A percentile compares a stretch with the other conserved stretches of the same genome.
phyloP scores from a whole-genome alignment of 2,888 invertebrate species.

The Torymus aiolomorphi region DNA sequence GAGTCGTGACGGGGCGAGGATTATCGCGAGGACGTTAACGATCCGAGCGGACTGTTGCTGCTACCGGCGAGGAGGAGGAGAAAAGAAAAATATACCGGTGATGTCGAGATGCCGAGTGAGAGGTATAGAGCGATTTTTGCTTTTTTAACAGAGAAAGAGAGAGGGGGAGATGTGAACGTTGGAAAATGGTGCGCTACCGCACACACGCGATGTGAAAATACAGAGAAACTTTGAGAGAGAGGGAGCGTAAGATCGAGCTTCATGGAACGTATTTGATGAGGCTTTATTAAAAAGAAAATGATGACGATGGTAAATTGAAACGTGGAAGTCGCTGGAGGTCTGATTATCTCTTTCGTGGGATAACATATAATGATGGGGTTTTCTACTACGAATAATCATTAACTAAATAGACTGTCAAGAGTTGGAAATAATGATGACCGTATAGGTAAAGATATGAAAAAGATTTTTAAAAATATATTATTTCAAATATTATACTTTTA shows the following conservation, averaged over 20 bases:
- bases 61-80: conserved; percentile 34
- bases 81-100: conserved; percentile 48
- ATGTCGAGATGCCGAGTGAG: conserved; percentile 54
- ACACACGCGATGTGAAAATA: too few species aligned
- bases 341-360: too few species aligned
- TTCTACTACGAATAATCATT: too few species aligned
- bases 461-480: background rate
- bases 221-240: too few species aligned
- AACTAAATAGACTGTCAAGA: too few species aligned
- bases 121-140: conserved; percentile 36
- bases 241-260: background rate
- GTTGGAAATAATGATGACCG: too few species aligned
- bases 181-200: too few species aligned
- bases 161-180: background rate
- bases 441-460: too few species aligned
- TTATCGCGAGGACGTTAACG: conserved; percentile 49
- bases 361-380: too few species aligned
- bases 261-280: background rate
- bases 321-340: background rate
- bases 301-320: background rate
- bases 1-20: conserved; percentile 38
- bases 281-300: conserved; percentile 2
- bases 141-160: conserved; percentile 18
- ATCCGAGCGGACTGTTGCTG: conserved; percentile 6
- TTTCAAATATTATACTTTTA: too few species aligned